Base-by-base conservation (phyloP, 2,888 invertebrate genomes). In the Eledona agricola region DNA sequence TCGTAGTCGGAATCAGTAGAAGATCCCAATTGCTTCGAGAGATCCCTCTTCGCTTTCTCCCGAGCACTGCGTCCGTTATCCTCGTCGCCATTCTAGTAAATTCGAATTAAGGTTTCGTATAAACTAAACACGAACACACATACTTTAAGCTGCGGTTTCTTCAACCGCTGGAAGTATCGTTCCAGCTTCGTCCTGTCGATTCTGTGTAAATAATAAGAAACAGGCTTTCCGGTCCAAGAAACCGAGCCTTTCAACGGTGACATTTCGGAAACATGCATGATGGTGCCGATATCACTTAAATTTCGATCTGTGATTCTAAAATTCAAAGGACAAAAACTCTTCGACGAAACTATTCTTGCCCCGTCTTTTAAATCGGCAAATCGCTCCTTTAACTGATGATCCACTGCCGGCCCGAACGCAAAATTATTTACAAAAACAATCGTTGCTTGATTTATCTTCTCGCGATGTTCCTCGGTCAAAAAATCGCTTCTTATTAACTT, bases 341-440 rank as follows among this genome's bases (percentile, higher is more conserved):
- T 98, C 10, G 99, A 99, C 19, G 98, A 98, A 26, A 99, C 96
- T 64, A 99, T 97, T 69, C 93, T 86, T 26, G 97, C 96, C 52
- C 94, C 94, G 76, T 95, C 95, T 70, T 91, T 90, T 70, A 98
- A 83, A 78, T 97, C 96, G 16, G 96, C 95, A 79, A 98, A 98
- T 71, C 94, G 83, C 73, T 96, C 92, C 77, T 98, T 98, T 62
- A 98, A 77, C 80, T 94, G 90, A 78, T 98, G 96, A 79, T 99
- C 98, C 15, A 99, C 96, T 60, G 89, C 88, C 13, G 99, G 96
- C 5, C 96, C 96, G 78, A 99, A 99, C 25, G 98, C 99, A 80
- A 96, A 99, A 81, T 99, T 99, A 80, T 99, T 99, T 23, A 99
- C 98, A 80, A 99, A 99, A 56, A 99, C 95, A 71, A 99, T 90